Percentiles rank a stretch among this genome's conserved stretches.
These are phyloP conservation scores for Macrosoma leucophasiata DNA, from an alignment of 2,888 invertebrate species.

Conservation along the genomic window DNA sequence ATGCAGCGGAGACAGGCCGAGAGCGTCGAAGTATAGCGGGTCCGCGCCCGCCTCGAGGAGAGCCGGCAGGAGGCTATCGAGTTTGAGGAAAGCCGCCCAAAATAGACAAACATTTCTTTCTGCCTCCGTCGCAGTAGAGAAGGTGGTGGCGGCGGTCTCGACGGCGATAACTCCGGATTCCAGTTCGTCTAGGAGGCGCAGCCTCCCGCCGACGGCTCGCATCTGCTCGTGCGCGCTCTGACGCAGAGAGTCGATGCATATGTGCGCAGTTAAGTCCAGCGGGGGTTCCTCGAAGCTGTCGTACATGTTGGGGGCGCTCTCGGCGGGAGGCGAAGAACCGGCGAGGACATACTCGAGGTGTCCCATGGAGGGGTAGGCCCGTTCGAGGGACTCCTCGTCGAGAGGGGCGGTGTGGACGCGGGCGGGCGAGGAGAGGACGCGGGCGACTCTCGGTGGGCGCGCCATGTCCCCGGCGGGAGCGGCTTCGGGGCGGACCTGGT, in stretches of 20 bases:
- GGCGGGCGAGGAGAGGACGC: constrained; percentile 41
- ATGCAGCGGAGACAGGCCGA: constrained; percentile 85
- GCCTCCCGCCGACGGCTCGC: constrained; percentile 80
- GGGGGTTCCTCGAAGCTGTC: constrained; percentile 86
- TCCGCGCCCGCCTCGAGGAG: constrained; percentile 82
- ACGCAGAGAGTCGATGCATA: constrained; percentile 83
- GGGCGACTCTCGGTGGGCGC: constrained; percentile 44
- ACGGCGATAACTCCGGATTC: constrained; percentile 79
- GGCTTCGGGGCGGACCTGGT: constrained; percentile 40
- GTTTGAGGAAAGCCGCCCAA: constrained; percentile 84
- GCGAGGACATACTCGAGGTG: constrained; percentile 87
- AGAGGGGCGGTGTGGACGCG: constrained; percentile 37
- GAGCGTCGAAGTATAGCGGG: constrained; percentile 80
- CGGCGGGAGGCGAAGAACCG: constrained; percentile 86
- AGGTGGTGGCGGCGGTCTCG: constrained; percentile 70
- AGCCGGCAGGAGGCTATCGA: constrained; percentile 79
- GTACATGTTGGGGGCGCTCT: constrained; percentile 87
- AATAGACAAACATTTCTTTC: constrained; percentile 84
- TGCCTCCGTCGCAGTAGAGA: constrained; percentile 75
- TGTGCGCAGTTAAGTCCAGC: constrained; percentile 81
- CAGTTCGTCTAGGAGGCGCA: constrained; percentile 82
- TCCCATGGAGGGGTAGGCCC: constrained; percentile 79
- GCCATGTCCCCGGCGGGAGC: constrained; percentile 42
- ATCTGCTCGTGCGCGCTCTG: constrained; percentile 85
- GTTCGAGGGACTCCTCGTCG: constrained; percentile 75